Percentiles rank a stretch among this genome's conserved stretches.
These are phyloP conservation scores for Schizothorax lantsangensis DNA, from an alignment of 2,797 vertebrate genomes.

Conservation along the genomic window DNA sequence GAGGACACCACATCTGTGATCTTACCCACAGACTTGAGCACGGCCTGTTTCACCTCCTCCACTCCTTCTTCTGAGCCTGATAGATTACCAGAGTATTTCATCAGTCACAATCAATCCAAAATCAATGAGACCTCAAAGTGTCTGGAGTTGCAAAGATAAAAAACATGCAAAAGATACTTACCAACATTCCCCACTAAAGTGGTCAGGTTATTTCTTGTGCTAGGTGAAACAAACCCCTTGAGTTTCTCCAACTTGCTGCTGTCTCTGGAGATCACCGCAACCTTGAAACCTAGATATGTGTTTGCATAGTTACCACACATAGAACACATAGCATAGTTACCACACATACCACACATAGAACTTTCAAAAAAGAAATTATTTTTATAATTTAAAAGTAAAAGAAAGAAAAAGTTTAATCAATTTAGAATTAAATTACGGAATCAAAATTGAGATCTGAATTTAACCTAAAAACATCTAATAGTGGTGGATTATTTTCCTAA, in stretches of 20 bases:
- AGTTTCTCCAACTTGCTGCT: slow-evolving; percentile 78
- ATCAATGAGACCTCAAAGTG: background rate
- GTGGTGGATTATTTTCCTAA: background rate
- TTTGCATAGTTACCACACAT: background rate
- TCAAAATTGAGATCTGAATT: background rate
- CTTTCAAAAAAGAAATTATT: background rate
- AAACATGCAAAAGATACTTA: slow-evolving; percentile 61
- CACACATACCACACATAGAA: background rate
- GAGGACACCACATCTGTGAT: slow-evolving; percentile 85
- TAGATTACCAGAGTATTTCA: background rate
- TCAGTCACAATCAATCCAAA: background rate
- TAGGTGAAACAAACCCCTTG: slow-evolving; percentile 73
- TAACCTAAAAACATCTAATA: background rate
- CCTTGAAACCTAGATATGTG: slow-evolving; percentile 78
- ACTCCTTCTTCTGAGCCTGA: slow-evolving; percentile 84
- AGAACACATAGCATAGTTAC: background rate
- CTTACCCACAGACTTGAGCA: slow-evolving; percentile 78
- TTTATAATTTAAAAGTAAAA: background rate
- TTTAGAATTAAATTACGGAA: background rate
- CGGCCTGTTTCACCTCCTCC: slow-evolving; percentile 73
- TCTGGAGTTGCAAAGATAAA: background rate
- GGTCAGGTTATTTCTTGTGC: slow-evolving; percentile 75
- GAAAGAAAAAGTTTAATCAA: background rate
- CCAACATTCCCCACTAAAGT: slow-evolving; percentile 84
- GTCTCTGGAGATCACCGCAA: slow-evolving; percentile 85